Evolutionary conservation across 2,113 vertebrate genomes (phyloP).

Genomic region (Sterrhoptilus dennistouni): DNA sequence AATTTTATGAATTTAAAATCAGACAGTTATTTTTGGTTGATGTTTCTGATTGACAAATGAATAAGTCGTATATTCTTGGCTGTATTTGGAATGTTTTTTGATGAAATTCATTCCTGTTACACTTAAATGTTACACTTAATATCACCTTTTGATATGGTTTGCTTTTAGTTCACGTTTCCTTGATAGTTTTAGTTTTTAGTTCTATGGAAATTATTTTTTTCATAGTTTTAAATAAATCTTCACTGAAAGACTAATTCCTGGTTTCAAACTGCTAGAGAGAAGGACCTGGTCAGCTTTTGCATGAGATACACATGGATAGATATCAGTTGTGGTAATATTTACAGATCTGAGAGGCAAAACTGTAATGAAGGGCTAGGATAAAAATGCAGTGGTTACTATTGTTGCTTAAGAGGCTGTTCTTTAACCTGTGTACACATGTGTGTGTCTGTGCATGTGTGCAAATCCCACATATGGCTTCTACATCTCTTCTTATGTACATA

Average conservation of each 20-base stretch:
- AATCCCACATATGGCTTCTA: background rate
- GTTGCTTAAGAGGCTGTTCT: background rate
- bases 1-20: background rate
- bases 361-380: background rate
- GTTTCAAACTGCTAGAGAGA: background rate
- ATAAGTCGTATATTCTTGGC: background rate
- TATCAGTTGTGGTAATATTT: background rate
- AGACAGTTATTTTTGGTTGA: background rate
- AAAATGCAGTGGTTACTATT: background rate
- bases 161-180: background rate
- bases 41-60: background rate
- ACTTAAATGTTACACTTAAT: background rate
- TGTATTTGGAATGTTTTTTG: background rate
- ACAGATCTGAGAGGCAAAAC: background rate
- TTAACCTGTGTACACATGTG: accelerated
- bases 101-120: background rate
- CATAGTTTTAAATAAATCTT: background rate
- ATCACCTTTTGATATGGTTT: background rate
- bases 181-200: background rate
- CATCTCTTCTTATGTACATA: background rate
- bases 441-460: accelerated
- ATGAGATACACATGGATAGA: background rate
- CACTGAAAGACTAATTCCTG: background rate
- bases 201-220: background rate
- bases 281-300: background rate